A percentile compares a stretch with the other conserved stretches of the same genome.
phyloP scores from a whole-genome alignment of 1,140 invertebrate species.

The Linepithema humile region DNA sequence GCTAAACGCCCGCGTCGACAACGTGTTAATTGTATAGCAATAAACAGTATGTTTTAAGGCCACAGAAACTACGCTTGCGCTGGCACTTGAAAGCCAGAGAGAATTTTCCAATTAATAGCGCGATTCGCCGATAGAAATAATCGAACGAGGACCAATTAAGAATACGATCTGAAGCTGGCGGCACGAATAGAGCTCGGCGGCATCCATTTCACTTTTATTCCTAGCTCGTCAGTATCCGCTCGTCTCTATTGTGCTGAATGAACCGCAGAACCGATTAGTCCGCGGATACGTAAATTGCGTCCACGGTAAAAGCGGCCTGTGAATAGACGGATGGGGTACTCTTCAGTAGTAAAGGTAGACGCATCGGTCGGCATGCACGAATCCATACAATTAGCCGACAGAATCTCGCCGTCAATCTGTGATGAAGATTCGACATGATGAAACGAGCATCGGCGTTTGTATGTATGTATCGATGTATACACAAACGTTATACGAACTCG shows the following conservation, averaged over 20 bases:
- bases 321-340: slow-evolving; percentile 8
- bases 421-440: neutral
- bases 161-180: slow-evolving; percentile 33
- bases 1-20: neutral
- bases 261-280: slow-evolving; percentile 55
- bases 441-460: neutral
- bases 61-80: neutral
- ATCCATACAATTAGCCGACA: slow-evolving; percentile 25
- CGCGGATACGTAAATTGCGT: slow-evolving; percentile 54
- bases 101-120: slow-evolving; percentile 27
- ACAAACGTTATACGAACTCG: neutral
- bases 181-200: neutral
- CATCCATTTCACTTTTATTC: slow-evolving; percentile 51
- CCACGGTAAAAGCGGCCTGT: slow-evolving; percentile 45
- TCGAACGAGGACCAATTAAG: slow-evolving; percentile 50
- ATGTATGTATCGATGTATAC: neutral
- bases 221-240: slow-evolving; percentile 31
- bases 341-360: slow-evolving; percentile 31
- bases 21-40: slow-evolving; percentile 7
- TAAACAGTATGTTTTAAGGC: neutral
- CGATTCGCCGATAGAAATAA: slow-evolving; percentile 48
- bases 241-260: slow-evolving; percentile 48
- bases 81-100: slow-evolving; percentile 1
- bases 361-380: neutral
- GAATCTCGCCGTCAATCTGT: neutral